A percentile compares a stretch with the other conserved stretches of the same genome.
Evolutionary conservation across 2,797 vertebrate species (phyloP).

Genomic region (Alca torda): DNA sequence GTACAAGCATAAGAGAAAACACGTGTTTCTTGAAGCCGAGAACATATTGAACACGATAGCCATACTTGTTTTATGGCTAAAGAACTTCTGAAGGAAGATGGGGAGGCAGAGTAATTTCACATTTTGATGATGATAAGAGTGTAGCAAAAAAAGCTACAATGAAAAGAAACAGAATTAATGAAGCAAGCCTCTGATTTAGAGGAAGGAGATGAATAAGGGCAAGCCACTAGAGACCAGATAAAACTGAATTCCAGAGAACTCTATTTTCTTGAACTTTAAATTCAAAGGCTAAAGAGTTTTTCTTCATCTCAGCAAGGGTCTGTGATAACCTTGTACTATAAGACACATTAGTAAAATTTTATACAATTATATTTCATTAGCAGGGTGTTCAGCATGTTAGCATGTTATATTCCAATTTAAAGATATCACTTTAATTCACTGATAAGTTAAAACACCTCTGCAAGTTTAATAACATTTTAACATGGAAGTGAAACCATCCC

Average conservation of each 20-base stretch:
- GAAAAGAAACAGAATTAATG: conserved; percentile 19
- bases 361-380: conserved; percentile 19
- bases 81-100: background rate
- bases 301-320: background rate
- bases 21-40: background rate
- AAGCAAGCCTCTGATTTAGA: conserved; percentile 20
- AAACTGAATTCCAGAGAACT: background rate
- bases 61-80: background rate
- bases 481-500: background rate
- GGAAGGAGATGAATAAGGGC: conserved; percentile 5
- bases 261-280: conserved; percentile 31
- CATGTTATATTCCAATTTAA: background rate
- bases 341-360: background rate
- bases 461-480: conserved; percentile 4
- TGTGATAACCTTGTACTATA: background rate
- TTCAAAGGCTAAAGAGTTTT: conserved; percentile 8
- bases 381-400: background rate
- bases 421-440: background rate
- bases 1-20: background rate
- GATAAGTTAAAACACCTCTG: background rate
- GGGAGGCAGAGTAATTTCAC: background rate
- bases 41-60: background rate
- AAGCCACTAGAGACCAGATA: conserved; percentile 30
- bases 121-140: background rate
- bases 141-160: background rate